Evolutionary conservation across 2,113 vertebrate genomes (phyloP), one percentile per base, ranked within the genome.

Genomic region (Pandion haliaetus): DNA sequence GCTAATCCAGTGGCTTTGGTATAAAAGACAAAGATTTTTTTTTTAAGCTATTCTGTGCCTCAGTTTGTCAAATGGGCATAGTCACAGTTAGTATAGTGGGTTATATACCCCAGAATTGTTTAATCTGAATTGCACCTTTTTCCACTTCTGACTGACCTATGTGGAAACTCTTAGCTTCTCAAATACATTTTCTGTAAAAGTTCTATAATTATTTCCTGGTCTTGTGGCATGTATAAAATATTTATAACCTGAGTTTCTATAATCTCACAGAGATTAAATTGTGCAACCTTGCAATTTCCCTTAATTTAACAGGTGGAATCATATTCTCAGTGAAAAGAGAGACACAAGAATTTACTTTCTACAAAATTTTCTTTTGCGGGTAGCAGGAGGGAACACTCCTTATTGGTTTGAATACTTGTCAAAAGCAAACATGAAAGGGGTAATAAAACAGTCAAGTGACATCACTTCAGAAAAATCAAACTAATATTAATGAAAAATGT

Each of bases 341-440:
- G 29, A 45, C 17, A 61, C 1, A 17, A 25, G 17, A 28, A 6
- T 52, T 80, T 57, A 32, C 19, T 40, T 61, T 25, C 40, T 32
- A 29, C 32, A 2, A 36, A 18, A 3, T 5, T 71, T 42, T n/a
- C 29, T 42, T 19, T 10, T 3, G 5, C 23, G 8, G 2, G 6
- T 23, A 18, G 24, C 15, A 32, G 10, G 8, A 16, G 24, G 17
- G 3, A 55, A 38, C 34, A n/a, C 40, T 70, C 10, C 18, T 71
- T 54, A 44, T 12, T 28, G 21, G 8, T 24, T 38, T 40, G 32
- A 77, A 66, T 44, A 45, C 20, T 61, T 52, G 14, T 17, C 32
- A 63, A 82, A 82, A 77, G 42, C 31, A 84, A 54, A 36, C 8
- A 23, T 28, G 38, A 49, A 88, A 65, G 38, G 8, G 5, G 3